phyloP scores from a whole-genome alignment of 2,113 vertebrate genomes.

The Myrmecophaga tridactyla region DNA sequence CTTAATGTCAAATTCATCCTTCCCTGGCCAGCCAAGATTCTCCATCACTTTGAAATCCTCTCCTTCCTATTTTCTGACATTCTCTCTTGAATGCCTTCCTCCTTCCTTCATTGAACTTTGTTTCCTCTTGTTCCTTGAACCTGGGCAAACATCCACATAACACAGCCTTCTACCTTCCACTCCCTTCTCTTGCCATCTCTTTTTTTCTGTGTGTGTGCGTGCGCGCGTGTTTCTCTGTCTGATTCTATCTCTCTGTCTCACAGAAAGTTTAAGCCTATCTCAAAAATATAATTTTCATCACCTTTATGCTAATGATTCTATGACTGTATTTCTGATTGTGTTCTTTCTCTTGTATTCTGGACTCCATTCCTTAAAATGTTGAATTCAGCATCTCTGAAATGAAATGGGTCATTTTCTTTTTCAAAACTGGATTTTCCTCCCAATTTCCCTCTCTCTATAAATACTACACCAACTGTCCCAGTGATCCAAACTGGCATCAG shows the following conservation, averaged over 20 bases:
- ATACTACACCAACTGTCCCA: background rate
- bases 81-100: background rate
- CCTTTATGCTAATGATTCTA: background rate
- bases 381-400: background rate
- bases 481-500: background rate
- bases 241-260: background rate
- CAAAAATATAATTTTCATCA: background rate
- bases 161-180: background rate
- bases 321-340: background rate
- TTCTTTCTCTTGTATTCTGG: too few relatives aligned
- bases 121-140: background rate
- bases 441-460: background rate
- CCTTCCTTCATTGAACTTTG: background rate
- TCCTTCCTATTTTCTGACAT: background rate
- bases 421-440: background rate
- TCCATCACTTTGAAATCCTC: background rate
- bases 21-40: background rate
- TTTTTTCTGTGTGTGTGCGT: too few relatives aligned
- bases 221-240: background rate
- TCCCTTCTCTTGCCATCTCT: background rate
- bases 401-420: background rate
- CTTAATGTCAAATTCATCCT: background rate
- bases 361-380: background rate
- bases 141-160: background rate
- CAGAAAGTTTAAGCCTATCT: background rate